phyloP scores from a whole-genome alignment of 2,888 invertebrate genomes.

The Mimumesa dahlbomi region DNA sequence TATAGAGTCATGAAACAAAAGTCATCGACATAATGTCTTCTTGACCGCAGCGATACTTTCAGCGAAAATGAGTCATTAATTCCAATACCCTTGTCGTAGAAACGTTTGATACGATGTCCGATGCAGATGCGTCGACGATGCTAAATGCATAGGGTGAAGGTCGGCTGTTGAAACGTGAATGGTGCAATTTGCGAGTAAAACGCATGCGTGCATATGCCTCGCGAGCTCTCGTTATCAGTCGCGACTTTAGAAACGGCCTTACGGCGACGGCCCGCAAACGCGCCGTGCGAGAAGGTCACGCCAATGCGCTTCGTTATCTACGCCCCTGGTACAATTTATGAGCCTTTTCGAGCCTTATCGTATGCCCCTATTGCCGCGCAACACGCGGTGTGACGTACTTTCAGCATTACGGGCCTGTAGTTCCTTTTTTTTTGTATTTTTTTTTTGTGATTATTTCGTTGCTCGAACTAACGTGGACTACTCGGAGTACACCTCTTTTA shows the following conservation, averaged over 20 bases:
- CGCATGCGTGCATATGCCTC: constrained; percentile 15
- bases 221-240: constrained; percentile 58
- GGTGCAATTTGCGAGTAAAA: constrained; percentile 52
- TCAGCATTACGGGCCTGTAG: background rate
- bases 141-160: constrained; percentile 69
- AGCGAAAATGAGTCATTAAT: background rate
- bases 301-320: constrained; percentile 69
- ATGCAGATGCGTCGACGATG: constrained; percentile 9
- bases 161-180: constrained; percentile 69
- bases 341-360: constrained; percentile 62
- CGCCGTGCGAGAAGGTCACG: constrained; percentile 66
- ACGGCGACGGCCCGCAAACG: constrained; percentile 41
- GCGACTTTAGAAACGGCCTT: constrained; percentile 53
- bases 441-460: too few relatives aligned
- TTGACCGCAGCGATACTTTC: background rate
- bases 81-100: background rate
- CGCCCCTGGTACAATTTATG: constrained; percentile 61
- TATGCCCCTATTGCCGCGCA: constrained; percentile 57
- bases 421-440: background rate
- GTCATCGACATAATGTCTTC: background rate
- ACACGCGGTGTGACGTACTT: constrained; percentile 33
- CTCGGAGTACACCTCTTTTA: too few relatives aligned
- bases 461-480: too few relatives aligned
- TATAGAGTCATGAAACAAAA: background rate
- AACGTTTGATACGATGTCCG: background rate